Evolutionary conservation across 2,797 vertebrate species (phyloP).

Genomic region (Gymnoscopelus braueri): DNA sequence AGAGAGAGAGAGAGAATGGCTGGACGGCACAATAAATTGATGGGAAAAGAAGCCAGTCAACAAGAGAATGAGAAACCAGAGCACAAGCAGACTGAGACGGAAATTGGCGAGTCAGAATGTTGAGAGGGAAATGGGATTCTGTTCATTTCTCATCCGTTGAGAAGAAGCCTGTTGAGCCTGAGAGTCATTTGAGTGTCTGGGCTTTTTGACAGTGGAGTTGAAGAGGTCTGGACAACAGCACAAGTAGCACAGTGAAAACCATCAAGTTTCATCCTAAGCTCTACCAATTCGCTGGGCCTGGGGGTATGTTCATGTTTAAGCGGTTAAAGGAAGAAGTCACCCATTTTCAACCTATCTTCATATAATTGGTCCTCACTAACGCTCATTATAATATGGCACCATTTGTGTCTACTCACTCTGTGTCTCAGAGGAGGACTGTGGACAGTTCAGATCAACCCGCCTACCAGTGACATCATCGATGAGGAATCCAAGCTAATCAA

Average conservation of each 20-base stretch:
- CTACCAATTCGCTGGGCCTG: constrained; percentile 18
- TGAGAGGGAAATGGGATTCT: constrained; percentile 63
- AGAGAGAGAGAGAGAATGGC: constrained; percentile 17
- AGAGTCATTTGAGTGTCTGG: constrained; percentile 72
- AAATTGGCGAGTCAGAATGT: constrained; percentile 39
- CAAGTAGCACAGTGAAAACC: constrained; percentile 59
- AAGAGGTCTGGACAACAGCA: constrained; percentile 56
- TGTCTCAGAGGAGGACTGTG: too few species aligned
- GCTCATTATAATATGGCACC: too few species aligned
- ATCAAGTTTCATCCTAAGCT: constrained; percentile 48
- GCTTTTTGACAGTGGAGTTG: constrained; percentile 51
- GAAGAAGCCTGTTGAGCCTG: constrained; percentile 66
- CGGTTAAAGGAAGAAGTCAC: too few species aligned
- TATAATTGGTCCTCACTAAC: too few species aligned
- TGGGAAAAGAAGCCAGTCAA: constrained; percentile 18
- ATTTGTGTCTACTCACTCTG: too few species aligned
- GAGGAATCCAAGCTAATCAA: too few species aligned
- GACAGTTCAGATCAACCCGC: too few species aligned
- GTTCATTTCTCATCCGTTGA: constrained; percentile 71
- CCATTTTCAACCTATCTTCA: too few species aligned
- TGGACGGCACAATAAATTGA: constrained; percentile 18
- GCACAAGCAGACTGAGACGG: constrained; percentile 10
- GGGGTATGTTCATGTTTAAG: too few species aligned
- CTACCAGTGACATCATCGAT: too few species aligned
- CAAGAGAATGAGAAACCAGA: constrained; percentile 16